phyloP scores from a whole-genome alignment of 2,113 vertebrate genomes.

The Rhabdomys dilectus region DNA sequence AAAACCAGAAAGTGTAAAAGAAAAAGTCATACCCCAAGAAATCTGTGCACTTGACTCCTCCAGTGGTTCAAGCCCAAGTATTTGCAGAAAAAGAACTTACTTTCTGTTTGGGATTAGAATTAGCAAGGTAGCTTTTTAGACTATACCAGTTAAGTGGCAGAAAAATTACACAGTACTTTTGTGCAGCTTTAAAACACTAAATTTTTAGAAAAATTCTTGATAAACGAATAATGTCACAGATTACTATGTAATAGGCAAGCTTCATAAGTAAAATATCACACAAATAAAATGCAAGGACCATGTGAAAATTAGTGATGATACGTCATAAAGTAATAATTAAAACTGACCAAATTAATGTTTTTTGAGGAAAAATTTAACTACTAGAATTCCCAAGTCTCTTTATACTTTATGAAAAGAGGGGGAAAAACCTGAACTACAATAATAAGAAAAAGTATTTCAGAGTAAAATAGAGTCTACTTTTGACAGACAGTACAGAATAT shows the following conservation, averaged over 20 bases:
- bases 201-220: slow-evolving; percentile 31
- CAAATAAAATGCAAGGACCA: slow-evolving; percentile 37
- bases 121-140: not conserved
- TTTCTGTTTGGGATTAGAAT: not conserved
- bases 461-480: slow-evolving; percentile 82
- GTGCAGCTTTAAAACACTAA: not conserved
- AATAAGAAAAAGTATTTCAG: slow-evolving; percentile 72
- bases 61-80: not conserved
- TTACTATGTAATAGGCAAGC: not conserved
- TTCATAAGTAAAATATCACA: slow-evolving; percentile 1
- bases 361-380: not conserved
- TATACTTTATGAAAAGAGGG: not conserved
- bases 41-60: not conserved
- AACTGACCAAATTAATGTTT: slow-evolving; percentile 34
- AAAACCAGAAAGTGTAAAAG: not conserved
- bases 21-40: not conserved
- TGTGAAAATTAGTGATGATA: not conserved
- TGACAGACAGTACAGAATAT: slow-evolving; percentile 75
- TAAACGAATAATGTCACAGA: not conserved
- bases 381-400: slow-evolving; percentile 7
- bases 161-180: not conserved
- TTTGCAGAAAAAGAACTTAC: not conserved
- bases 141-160: not conserved
- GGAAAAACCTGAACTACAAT: not conserved
- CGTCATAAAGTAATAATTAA: not conserved